Conservation (phyloP, 1,140 invertebrate species). For the Dreissena rostriformis region DNA sequence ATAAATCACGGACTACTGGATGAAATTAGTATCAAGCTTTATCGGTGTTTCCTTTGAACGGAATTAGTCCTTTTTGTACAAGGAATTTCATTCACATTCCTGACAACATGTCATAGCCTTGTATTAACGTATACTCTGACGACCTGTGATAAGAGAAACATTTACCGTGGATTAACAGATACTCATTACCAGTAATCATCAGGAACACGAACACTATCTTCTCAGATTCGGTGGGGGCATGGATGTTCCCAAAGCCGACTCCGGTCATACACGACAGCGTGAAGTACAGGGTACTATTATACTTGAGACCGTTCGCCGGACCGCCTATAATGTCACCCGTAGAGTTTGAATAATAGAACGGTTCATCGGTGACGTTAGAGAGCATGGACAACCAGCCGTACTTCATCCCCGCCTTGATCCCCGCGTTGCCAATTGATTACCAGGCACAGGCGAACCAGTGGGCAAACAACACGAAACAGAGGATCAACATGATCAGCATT, state of each 20-base stretch:
- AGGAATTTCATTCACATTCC: too few species aligned
- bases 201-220: constrained; percentile 99
- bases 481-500: constrained; percentile 97
- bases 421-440: constrained; percentile 84
- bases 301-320: constrained; percentile 83
- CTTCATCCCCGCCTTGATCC: constrained; percentile 71
- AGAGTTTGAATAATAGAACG: constrained; percentile 74
- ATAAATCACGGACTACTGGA: too few species aligned
- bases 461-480: constrained; percentile 81
- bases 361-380: constrained; percentile 92
- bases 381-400: constrained; percentile 85
- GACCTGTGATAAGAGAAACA: too few species aligned
- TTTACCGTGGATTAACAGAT: background rate
- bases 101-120: too few species aligned
- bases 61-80: too few species aligned
- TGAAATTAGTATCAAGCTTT: too few species aligned
- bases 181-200: constrained; percentile 99
- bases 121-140: too few species aligned
- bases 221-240: constrained; percentile 99
- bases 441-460: constrained; percentile 96
- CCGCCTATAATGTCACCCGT: constrained; percentile 78
- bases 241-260: constrained; percentile 99
- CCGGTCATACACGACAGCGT: constrained; percentile 99
- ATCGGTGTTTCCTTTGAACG: too few species aligned
- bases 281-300: constrained; percentile 99